Evolutionary conservation across 2,888 invertebrate genomes (phyloP).

Genomic region (Hofmannophila pseudospretella): DNA sequence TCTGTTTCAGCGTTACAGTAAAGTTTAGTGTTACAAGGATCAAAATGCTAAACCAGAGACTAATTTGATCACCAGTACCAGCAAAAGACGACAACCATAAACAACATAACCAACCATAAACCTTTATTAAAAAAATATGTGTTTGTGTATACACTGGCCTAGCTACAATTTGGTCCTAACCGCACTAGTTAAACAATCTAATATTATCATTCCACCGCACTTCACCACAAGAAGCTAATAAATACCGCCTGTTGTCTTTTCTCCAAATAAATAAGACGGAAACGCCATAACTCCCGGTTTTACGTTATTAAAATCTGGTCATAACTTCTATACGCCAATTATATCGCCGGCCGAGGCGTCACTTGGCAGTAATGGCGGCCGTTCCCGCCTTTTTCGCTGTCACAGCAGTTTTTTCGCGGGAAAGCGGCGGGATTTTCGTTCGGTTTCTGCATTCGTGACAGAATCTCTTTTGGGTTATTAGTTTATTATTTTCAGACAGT

Average conservation of each 20-base stretch:
- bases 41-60: too few relatives aligned
- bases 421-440: constrained; percentile 36
- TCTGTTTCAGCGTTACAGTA: too few relatives aligned
- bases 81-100: too few relatives aligned
- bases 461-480: constrained; percentile 13
- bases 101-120: too few relatives aligned
- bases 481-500: constrained; percentile 8
- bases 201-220: too few relatives aligned
- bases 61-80: too few relatives aligned
- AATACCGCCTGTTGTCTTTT: constrained; percentile 21
- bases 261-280: constrained; percentile 21
- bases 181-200: too few relatives aligned
- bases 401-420: constrained; percentile 70
- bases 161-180: too few relatives aligned
- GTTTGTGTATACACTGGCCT: too few relatives aligned
- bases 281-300: constrained; percentile 32
- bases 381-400: constrained; percentile 75
- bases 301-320: constrained; percentile 48
- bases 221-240: constrained; percentile 17
- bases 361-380: constrained; percentile 80
- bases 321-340: constrained; percentile 53
- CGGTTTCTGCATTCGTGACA: constrained; percentile 22
- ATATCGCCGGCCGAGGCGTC: constrained; percentile 66
- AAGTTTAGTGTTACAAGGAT: too few relatives aligned
- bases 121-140: too few relatives aligned